A percentile compares a stretch with the other conserved stretches of the same genome.
Evolutionary conservation across 2,113 vertebrate genomes (phyloP).

Genomic region (Ammodytes dubius): DNA sequence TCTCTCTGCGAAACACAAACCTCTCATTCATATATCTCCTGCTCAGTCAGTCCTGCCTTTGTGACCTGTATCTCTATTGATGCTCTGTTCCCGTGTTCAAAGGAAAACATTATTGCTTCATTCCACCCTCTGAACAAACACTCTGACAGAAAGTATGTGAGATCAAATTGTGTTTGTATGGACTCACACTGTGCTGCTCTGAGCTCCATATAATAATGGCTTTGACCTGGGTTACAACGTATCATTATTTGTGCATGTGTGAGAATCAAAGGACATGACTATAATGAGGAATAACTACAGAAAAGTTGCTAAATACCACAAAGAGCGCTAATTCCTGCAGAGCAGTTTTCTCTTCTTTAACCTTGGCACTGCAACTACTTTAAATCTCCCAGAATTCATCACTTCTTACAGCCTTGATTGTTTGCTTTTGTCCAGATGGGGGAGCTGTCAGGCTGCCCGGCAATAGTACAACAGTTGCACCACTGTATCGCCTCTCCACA

Average conservation of each 20-base stretch:
- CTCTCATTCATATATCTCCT: constrained; percentile 63
- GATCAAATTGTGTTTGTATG: constrained; percentile 56
- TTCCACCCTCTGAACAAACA: constrained; percentile 43
- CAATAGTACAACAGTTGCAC: not conserved
- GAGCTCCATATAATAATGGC: constrained; percentile 23
- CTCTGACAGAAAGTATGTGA: constrained; percentile 10
- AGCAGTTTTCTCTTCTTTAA: constrained; percentile 33
- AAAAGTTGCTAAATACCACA: constrained; percentile 12
- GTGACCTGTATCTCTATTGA: constrained; percentile 58
- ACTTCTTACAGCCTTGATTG: not conserved
- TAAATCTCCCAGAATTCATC: constrained; percentile 23
- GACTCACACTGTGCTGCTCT: constrained; percentile 37
- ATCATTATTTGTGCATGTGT: not conserved
- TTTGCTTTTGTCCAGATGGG: constrained; percentile 68
- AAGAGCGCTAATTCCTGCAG: constrained; percentile 13
- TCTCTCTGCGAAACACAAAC: constrained; percentile 56
- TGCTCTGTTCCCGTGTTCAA: constrained; percentile 58
- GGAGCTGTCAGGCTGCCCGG: constrained; percentile 70
- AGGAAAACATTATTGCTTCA: constrained; percentile 58
- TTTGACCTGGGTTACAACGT: constrained; percentile 2
- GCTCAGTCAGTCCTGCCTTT: constrained; percentile 54
- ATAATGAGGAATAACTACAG: not conserved
- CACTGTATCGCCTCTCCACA: constrained; percentile 11
- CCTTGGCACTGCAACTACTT: constrained; percentile 36
- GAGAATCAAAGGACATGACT: constrained; percentile 19